phyloP scores from a whole-genome alignment of 2,888 invertebrate species.

The Scaptodrosophila latifasciaeformis region DNA sequence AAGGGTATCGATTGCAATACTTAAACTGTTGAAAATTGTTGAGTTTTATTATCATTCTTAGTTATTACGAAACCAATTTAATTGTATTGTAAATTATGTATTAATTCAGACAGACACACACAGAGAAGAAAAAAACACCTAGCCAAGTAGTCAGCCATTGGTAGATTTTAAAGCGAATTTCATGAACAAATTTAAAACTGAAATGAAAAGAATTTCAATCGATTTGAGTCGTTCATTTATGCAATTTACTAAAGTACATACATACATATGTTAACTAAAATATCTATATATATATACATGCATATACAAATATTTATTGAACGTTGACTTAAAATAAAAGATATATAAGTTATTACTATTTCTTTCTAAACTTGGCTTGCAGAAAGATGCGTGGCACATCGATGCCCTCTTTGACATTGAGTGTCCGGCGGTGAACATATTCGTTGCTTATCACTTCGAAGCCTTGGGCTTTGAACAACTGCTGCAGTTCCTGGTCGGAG shows the following conservation, averaged over 20 bases:
- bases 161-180: conserved; percentile 30
- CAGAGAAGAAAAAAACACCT: too few species aligned
- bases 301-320: conserved; percentile 66
- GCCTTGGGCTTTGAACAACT: conserved; percentile 81
- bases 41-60: conserved; percentile 38
- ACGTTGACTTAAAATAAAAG: conserved; percentile 57
- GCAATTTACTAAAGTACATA: too few species aligned
- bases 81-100: conserved; percentile 47
- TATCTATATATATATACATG: conserved; percentile 26
- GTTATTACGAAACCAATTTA: conserved; percentile 44
- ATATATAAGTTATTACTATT: conserved; percentile 18
- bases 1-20: conserved; percentile 24
- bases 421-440: conserved; percentile 91
- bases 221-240: too few species aligned
- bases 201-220: neutral
- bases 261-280: conserved; percentile 39
- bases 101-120: conserved; percentile 9
- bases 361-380: conserved; percentile 88
- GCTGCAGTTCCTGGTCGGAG: conserved; percentile 81
- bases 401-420: conserved; percentile 93
- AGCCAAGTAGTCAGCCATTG: conserved; percentile 37
- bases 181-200: too few species aligned
- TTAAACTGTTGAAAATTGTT: conserved; percentile 38
- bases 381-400: conserved; percentile 94
- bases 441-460: conserved; percentile 82